Conservation (phyloP, 2,797 vertebrate genomes). For the Phylloscopus collybita region DNA sequence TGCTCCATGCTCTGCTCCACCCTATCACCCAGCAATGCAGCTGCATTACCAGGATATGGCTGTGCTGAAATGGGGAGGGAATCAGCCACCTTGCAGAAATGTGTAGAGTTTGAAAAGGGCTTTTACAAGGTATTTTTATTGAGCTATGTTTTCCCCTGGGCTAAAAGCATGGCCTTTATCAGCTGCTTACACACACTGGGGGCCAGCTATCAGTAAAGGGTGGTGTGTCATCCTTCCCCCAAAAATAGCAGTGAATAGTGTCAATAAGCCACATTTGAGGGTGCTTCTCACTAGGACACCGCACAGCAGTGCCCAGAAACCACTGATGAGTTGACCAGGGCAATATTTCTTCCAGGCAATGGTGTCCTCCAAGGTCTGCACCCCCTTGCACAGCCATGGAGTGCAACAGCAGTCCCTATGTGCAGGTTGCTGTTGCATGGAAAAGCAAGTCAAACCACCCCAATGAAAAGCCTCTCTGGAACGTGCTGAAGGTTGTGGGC, state of each 20-base stretch:
- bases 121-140: not conserved
- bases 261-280: not conserved
- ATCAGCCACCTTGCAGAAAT: not conserved
- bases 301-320: not conserved
- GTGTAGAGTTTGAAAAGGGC: not conserved
- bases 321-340: not conserved
- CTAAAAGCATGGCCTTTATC: not conserved
- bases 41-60: not conserved
- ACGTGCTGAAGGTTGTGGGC: rapidly evolving
- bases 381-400: not conserved
- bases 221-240: not conserved
- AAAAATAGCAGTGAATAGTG: not conserved
- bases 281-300: not conserved
- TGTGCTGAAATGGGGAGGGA: rapidly evolving
- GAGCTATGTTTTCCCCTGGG: not conserved
- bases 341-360: not conserved
- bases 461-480: not conserved
- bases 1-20: not conserved
- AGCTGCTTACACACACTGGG: not conserved
- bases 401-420: not conserved
- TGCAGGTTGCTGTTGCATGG: not conserved
- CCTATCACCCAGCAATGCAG: rapidly evolving
- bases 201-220: not conserved
- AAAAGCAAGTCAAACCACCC: not conserved
- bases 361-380: not conserved